Base-by-base conservation (phyloP, 2,797 vertebrate species). In the Sebastiscus tertius region DNA sequence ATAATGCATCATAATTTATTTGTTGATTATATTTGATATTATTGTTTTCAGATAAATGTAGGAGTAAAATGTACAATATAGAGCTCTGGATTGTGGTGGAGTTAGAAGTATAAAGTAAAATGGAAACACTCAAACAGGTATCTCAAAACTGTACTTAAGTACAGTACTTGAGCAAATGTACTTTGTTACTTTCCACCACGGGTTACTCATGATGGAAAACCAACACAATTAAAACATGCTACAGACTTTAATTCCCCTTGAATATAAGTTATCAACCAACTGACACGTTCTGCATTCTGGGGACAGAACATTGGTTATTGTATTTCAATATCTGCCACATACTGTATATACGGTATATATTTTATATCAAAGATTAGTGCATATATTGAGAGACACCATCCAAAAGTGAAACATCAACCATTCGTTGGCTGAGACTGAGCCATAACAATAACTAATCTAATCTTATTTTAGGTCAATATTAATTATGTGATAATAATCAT, bases 81-180 rank as follows among this genome's bases (percentile, higher is more conserved):
- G 42, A 46, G 42, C 42, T 46, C 42, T 46, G 42, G 18, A 46
- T 18, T 46, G 42, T 42, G 39, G 39, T 42, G 39, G 39, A 3
- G 39, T 20, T 20, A 16, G 16, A 60, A 60, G 16, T 60, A 31
- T 60, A 60, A 59, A 29, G 29, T 12, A n/a, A 59, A 33, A 61
- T 18, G 13, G 0, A 29, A 59, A 59, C 6, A 26, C 55, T 42
- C 39, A 42, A 42, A 42, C 14, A 42, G 39, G 39, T 42, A 42
- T 16, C 39, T 42, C 39, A 42, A 42, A 42, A 4, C 55, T 14
- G 5, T 13, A 27, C 24, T 58, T 26, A 0, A 58, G 24, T 26
- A 1, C 9, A 24, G 11, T 55, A 24, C n/a, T 59, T 24, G 39
- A 42, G 39, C 6, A 42, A 16, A 0, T 42, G 0, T 0, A 16